These are phyloP conservation scores for Cossypha caffra DNA, from an alignment of 2,797 vertebrate species.

Conservation along the genomic window DNA sequence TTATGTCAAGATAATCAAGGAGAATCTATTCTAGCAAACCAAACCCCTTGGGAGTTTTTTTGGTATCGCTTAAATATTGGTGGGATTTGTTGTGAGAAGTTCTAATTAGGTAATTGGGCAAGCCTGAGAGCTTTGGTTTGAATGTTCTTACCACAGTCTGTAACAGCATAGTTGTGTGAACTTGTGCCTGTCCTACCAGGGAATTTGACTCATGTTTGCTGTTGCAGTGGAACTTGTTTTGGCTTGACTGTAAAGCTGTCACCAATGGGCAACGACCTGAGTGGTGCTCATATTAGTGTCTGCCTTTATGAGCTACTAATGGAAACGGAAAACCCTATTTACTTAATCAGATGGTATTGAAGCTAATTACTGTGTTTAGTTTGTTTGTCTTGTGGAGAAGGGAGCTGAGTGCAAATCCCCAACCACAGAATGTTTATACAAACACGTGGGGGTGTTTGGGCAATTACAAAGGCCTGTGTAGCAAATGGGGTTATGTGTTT, in stretches of 20 bases:
- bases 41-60: neutral
- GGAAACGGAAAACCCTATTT: neutral
- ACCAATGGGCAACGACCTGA: neutral
- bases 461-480: neutral
- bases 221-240: neutral
- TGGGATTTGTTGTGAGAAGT: slow-evolving; percentile 27
- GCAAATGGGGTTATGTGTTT: neutral
- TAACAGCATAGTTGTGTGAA: neutral
- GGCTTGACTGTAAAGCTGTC: neutral
- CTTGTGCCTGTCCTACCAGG: neutral
- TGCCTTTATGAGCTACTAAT: neutral
- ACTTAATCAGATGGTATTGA: neutral
- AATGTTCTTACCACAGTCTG: neutral
- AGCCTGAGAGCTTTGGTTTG: neutral
- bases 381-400: neutral
- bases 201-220: neutral
- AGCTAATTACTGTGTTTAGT: neutral
- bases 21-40: neutral
- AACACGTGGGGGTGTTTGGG: neutral
- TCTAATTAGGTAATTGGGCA: slow-evolving; percentile 18
- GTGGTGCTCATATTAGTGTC: neutral
- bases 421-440: neutral
- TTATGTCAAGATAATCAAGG: neutral
- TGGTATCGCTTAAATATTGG: neutral
- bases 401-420: neutral